Evolutionary conservation across 2,888 invertebrate genomes (phyloP).

Genomic region (Digitonthophagus gazella): DNA sequence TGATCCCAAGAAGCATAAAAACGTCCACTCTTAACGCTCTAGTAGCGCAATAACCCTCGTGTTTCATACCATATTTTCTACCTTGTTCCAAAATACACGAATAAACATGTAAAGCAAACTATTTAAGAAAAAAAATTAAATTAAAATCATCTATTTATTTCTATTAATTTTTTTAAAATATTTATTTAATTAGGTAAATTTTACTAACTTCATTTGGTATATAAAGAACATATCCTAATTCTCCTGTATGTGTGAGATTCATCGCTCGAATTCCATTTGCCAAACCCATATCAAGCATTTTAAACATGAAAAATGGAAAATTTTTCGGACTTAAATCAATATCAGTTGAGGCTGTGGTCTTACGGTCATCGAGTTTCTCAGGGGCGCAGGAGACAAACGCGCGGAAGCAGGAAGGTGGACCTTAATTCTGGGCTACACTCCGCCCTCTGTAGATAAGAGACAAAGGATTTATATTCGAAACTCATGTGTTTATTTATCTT

Average conservation of each 20-base stretch:
- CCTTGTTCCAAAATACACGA: constrained; percentile 83
- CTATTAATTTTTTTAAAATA: too few species aligned
- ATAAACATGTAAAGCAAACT: constrained; percentile 95
- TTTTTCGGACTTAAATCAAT: constrained; percentile 79
- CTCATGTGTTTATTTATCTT: too few species aligned
- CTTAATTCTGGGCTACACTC: too few species aligned
- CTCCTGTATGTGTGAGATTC: constrained; percentile 96
- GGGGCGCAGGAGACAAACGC: too few species aligned
- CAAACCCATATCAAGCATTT: constrained; percentile 83
- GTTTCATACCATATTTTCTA: constrained; percentile 83
- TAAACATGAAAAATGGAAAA: constrained; percentile 93
- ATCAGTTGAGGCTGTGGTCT: constrained; percentile 93
- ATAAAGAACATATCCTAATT: constrained; percentile 97
- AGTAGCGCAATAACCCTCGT: constrained; percentile 91
- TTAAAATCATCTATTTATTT: too few species aligned
- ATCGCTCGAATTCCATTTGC: constrained; percentile 93
- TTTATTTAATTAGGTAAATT: not conserved
- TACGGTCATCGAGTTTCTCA: too few species aligned
- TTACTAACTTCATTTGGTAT: constrained; percentile 87
- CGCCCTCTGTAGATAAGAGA: too few species aligned
- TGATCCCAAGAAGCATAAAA: constrained; percentile 99
- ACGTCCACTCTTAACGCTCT: constrained; percentile 85
- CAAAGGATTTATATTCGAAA: too few species aligned
- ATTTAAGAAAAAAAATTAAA: constrained; percentile 39
- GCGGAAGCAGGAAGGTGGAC: too few species aligned